Conservation (phyloP, 1,140 invertebrate species). For the Armadillidium nasatum region DNA sequence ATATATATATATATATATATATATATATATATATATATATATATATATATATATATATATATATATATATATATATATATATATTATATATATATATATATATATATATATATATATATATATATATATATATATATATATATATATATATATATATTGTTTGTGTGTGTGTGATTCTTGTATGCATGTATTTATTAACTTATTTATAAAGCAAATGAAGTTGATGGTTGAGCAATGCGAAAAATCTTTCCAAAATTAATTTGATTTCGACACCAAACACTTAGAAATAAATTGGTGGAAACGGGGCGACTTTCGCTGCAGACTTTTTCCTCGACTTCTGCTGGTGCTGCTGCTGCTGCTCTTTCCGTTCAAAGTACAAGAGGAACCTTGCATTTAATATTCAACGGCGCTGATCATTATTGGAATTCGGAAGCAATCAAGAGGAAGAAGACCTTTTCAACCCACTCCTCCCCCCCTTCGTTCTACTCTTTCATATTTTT, state of each 20-base stretch:
- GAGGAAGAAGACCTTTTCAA: background rate
- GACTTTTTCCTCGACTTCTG: too few relatives aligned
- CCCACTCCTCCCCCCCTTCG: too few relatives aligned
- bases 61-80: background rate
- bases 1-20: constrained; percentile 10
- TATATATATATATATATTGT: background rate
- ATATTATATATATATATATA: constrained; percentile 16
- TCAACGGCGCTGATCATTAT: constrained; percentile 3
- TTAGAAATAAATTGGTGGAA: background rate
- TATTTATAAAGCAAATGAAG: background rate
- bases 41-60: background rate
- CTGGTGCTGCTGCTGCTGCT: background rate
- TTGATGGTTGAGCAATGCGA: background rate
- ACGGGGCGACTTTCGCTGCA: too few relatives aligned
- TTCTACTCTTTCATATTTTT: constrained; percentile 6
- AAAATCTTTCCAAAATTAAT: background rate
- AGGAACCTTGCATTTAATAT: constrained; percentile 2
- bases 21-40: constrained; percentile 3
- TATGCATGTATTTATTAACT: too few relatives aligned
- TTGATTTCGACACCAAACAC: constrained; percentile 10
- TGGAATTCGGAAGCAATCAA: constrained; percentile 12
- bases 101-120: constrained; percentile 14
- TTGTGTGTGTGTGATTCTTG: too few relatives aligned
- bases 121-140: constrained; percentile 5
- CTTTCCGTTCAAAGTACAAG: background rate